Evolutionary conservation across 2,888 invertebrate genomes (phyloP), one percentile per base, ranked within the genome.

Genomic region (Scaptodrosophila latifasciaeformis): DNA sequence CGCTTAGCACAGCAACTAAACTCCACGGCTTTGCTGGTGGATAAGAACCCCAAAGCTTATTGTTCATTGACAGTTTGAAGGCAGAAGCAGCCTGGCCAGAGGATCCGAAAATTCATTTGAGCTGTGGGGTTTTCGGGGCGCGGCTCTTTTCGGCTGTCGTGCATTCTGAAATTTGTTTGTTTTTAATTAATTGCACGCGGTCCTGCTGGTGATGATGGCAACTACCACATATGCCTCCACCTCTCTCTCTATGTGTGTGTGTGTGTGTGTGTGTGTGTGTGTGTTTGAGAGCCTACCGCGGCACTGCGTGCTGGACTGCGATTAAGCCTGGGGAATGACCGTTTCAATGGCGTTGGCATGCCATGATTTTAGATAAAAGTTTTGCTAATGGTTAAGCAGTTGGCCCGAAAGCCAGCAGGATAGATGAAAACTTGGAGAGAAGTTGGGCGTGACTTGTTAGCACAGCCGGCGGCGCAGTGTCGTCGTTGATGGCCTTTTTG

Each of bases 181-280:
- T 77, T 80, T 81, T 81, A 81, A 81, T 79, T 79, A 80, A 79
- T 79, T 75, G 78, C 80, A 80, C 67, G 80, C 67, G 72, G 81
- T 64, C n/a, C n/a, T n/a, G n/a, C n/a, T n/a, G n/a, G n/a, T n/a
- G n/a, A n/a, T n/a, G 62, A 64, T 65, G 63, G 68, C 68, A 53
- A 58, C 19, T 4, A 27, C 29, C 5, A 29, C 7, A 2, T 19
- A n/a, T n/a, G n/a, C 17, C 18, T 5, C 34, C 24, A 21, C 24
- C 24, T 12, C n/a, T 21, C 12, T 3, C 19, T n/a, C 15, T 55
- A 50, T 49, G 49, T 64, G 55, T 59, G 47, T 34, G 34, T n/a
- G n/a, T n/a, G n/a, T n/a, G n/a, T n/a, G n/a, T n/a, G n/a, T n/a
- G n/a, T n/a, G n/a, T n/a, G n/a, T n/a, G n/a, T n/a, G n/a, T n/a